Conservation (phyloP, 2,888 invertebrate genomes). For the Parelbella ahira region DNA sequence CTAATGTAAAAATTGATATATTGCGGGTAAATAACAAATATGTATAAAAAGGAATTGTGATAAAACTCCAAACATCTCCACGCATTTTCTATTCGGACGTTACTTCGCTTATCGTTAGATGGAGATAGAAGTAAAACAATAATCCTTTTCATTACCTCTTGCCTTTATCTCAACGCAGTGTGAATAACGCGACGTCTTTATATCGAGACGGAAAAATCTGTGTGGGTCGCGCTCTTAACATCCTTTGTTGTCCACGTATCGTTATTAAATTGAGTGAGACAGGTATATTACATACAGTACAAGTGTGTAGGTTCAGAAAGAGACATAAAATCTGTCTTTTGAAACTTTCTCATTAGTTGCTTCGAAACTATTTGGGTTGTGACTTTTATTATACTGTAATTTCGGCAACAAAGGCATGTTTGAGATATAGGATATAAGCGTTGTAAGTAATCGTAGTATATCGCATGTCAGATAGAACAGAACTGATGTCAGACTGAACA, state of each 20-base stretch:
- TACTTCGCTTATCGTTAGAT: slow-evolving; percentile 66
- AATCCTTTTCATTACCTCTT: slow-evolving; percentile 72
- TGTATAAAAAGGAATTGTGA: too few relatives aligned
- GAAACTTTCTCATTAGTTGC: neutral
- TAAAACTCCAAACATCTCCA: slow-evolving; percentile 36
- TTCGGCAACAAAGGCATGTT: neutral
- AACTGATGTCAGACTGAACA: too few relatives aligned
- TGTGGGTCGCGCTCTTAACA: slow-evolving; percentile 59
- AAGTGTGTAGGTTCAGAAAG: too few relatives aligned
- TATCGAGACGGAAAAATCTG: slow-evolving; percentile 51
- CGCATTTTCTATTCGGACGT: slow-evolving; percentile 41
- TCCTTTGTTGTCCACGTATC: slow-evolving; percentile 46
- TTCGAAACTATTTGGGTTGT: neutral
- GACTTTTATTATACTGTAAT: neutral
- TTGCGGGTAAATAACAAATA: too few relatives aligned
- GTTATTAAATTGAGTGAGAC: slow-evolving; percentile 41
- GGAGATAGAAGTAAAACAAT: slow-evolving; percentile 80
- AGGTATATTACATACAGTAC: neutral
- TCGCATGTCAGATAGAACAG: too few relatives aligned
- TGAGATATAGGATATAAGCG: too few relatives aligned
- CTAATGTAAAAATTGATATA: too few relatives aligned
- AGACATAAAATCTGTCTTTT: too few relatives aligned
- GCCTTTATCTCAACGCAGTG: slow-evolving; percentile 66
- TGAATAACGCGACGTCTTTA: slow-evolving; percentile 62
- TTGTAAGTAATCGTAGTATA: too few relatives aligned